Evolutionary conservation across 2,113 vertebrate species (phyloP).

Genomic region (Eulemur rufifrons): DNA sequence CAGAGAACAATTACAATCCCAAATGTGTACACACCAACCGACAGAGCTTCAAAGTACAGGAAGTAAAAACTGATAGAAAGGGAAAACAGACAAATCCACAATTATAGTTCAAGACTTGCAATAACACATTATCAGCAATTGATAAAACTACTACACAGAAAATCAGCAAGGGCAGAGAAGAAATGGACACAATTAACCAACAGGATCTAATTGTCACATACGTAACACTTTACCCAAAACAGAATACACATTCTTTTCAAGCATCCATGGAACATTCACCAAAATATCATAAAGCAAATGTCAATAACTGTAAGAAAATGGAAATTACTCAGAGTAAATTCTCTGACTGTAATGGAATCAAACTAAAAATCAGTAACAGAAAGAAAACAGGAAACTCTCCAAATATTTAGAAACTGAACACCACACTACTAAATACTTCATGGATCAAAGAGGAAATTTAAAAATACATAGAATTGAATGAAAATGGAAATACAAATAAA

Average conservation of each 20-base stretch:
- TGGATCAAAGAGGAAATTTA: neutral
- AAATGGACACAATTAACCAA: neutral
- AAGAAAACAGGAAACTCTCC: neutral
- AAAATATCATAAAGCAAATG: constrained; percentile 21
- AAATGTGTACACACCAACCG: neutral
- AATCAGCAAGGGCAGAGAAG: neutral
- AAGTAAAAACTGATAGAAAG: neutral
- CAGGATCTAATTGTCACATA: neutral
- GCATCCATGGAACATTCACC: neutral
- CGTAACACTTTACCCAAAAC: neutral
- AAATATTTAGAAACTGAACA: constrained; percentile 29
- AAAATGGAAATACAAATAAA: too few species aligned
- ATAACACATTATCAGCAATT: neutral
- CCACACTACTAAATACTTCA: neutral
- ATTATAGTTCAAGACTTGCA: neutral
- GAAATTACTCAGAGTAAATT: neutral
- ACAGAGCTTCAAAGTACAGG: neutral
- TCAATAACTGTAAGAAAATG: constrained; percentile 1
- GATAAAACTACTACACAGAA: neutral
- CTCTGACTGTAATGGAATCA: neutral
- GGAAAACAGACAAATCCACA: neutral
- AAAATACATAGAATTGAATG: too few species aligned
- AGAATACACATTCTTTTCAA: neutral
- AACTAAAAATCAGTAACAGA: neutral
- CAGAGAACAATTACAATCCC: neutral